Evolutionary conservation across 2,888 invertebrate species (phyloP).

Genomic region (Nipponacmea schrenckii): DNA sequence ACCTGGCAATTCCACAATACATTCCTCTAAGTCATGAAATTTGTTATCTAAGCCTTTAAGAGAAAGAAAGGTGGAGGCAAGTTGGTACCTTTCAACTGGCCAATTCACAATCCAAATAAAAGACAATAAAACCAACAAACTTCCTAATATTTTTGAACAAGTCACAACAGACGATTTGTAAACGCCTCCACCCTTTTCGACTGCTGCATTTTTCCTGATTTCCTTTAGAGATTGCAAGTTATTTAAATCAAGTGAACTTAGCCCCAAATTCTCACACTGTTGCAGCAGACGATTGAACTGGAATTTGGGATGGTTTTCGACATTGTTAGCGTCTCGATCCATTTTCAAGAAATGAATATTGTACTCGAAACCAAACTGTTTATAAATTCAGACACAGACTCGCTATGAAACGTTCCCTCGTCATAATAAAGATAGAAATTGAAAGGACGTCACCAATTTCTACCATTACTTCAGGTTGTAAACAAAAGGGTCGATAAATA

Average conservation of each 20-base stretch:
- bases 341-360: neutral
- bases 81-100: conserved; percentile 39
- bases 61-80: conserved; percentile 40
- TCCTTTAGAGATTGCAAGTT: conserved; percentile 36
- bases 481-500: neutral
- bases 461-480: neutral
- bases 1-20: conserved; percentile 47
- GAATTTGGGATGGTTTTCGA: conserved; percentile 14
- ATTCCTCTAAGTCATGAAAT: conserved; percentile 22
- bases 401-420: no score
- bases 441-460: no score
- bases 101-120: conserved; percentile 43
- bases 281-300: conserved; percentile 36
- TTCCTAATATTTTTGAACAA: neutral
- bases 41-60: conserved; percentile 30
- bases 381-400: no score
- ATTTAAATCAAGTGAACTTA: conserved; percentile 42
- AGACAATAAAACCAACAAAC: conserved; percentile 21
- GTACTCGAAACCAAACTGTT: no score
- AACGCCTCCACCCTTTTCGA: no score
- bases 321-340: neutral
- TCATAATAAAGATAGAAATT: no score
- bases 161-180: no score
- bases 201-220: neutral
- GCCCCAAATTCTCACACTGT: conserved; percentile 43